These are phyloP conservation scores for Scleropages formosus DNA, from an alignment of 2,797 vertebrate species.

Conservation along the genomic window DNA sequence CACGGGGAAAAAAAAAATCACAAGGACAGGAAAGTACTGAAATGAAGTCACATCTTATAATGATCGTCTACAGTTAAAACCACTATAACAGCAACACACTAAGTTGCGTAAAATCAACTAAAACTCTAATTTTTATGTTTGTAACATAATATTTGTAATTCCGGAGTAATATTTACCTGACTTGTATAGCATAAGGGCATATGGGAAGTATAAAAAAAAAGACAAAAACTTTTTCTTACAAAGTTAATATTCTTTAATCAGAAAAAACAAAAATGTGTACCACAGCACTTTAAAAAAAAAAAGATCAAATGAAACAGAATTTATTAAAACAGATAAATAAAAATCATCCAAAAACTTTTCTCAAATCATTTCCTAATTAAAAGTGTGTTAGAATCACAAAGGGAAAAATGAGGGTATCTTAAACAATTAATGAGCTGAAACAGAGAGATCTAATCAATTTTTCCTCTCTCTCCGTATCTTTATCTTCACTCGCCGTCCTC, in stretches of 20 bases:
- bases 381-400: constrained; percentile 72
- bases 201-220: constrained; percentile 58
- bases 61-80: constrained; percentile 1
- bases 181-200: constrained; percentile 30
- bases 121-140: not conserved
- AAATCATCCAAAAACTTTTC: constrained; percentile 51
- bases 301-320: constrained; percentile 69
- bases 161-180: constrained; percentile 49
- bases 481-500: constrained; percentile 23
- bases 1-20: constrained; percentile 21
- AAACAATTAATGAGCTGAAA: constrained; percentile 72
- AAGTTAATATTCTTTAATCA: constrained; percentile 19
- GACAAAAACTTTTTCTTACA: constrained; percentile 50
- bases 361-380: constrained; percentile 67
- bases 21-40: constrained; percentile 23
- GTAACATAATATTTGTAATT: constrained; percentile 18
- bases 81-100: not conserved
- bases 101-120: not conserved
- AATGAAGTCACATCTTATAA: not conserved
- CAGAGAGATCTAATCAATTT: constrained; percentile 63
- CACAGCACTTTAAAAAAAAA: constrained; percentile 56
- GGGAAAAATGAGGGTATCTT: constrained; percentile 61
- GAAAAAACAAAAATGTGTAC: constrained; percentile 30
- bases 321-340: constrained; percentile 69
- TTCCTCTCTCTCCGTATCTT: constrained; percentile 52